These are phyloP conservation scores for Clarias macrocephalus DNA, from an alignment of 2,113 vertebrate genomes.

Conservation along the genomic window DNA sequence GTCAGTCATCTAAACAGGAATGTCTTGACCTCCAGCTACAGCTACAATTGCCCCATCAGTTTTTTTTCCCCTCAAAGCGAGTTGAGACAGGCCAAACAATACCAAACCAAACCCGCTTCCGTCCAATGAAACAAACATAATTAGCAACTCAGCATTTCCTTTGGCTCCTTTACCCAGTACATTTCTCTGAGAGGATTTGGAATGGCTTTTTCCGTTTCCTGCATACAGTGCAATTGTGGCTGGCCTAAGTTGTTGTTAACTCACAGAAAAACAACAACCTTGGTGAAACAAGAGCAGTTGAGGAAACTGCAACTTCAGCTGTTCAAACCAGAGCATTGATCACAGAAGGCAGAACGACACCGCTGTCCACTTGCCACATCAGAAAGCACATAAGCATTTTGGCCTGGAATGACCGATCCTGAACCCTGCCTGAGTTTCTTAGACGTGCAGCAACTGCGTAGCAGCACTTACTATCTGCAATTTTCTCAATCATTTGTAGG, in stretches of 20 bases:
- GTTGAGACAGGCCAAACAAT: conserved; percentile 3
- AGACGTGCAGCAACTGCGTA: not conserved
- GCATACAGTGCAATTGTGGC: conserved; percentile 49
- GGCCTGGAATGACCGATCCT: not conserved
- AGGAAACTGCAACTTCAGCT: conserved; percentile 41
- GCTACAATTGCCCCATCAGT: not conserved
- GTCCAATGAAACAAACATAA: conserved; percentile 36
- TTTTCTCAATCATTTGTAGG: not conserved
- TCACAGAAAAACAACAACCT: conserved; percentile 39
- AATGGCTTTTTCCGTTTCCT: conserved; percentile 35
- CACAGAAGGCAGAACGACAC: not conserved
- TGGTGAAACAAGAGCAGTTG: conserved; percentile 41
- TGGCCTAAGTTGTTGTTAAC: conserved; percentile 40
- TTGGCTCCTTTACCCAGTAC: not conserved
- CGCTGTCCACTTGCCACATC: not conserved
- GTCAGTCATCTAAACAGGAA: not conserved
- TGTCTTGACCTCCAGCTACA: conserved; percentile 17
- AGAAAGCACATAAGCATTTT: not conserved
- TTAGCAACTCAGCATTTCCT: conserved; percentile 37
- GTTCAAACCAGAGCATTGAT: conserved; percentile 34
- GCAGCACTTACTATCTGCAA: not conserved
- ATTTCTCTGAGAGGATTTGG: conserved; percentile 14
- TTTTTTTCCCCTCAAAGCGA: not conserved
- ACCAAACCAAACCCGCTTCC: conserved; percentile 23
- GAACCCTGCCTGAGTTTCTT: not conserved